Base-by-base conservation (phyloP, 2,113 vertebrate species). In the Benthochromis sp. region DNA sequence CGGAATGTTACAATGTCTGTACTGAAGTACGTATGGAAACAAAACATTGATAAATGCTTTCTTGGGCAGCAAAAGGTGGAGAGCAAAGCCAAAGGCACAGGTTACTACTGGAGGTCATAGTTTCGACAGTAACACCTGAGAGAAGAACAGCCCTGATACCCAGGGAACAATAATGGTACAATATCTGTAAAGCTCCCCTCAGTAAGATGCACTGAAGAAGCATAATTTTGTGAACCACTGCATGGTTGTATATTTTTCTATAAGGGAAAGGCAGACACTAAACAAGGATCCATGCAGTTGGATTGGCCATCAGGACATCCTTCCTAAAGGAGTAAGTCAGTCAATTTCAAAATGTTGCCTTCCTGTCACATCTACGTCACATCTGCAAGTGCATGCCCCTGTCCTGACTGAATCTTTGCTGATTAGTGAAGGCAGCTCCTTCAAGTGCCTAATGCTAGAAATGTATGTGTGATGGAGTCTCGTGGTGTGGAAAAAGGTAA, bases 341-440 rank as follows among this genome's bases (percentile, higher is more conserved):
- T 40, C 7, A 0, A 69, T 4, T 69, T 69, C 9, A 21, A 69
- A 69, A 69, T 2, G 1, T 9, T 21, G 7, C 12, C 2, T 9
- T 40, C 36, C 63, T 40, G 63, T 69, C 7, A 69, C 63, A 40
- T 40, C 63, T 69, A 14, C n/a, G 3, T 69, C 63, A 21, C 19
- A 69, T 69, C n/a, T 40, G 36, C 5, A 40, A 40, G 12, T 1
- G 36, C n/a, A 40, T 24, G 63, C 36, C 1, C 5, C 11, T 1
- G n/a, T 40, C 63, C 63, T 40, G 63, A 69, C 63, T 24, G 36
- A 69, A 40, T 1, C 11, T 24, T 69, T 21, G 63, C 63, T 0
- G 36, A 69, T 69, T 40, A 69, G 0, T 69, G 63, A 0, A 1
- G 36, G 19, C 5, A 6, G 12, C 1, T 69, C 36, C 63, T 14